phyloP scores from a whole-genome alignment of 2,113 vertebrate genomes.

The Microcebus murinus region DNA sequence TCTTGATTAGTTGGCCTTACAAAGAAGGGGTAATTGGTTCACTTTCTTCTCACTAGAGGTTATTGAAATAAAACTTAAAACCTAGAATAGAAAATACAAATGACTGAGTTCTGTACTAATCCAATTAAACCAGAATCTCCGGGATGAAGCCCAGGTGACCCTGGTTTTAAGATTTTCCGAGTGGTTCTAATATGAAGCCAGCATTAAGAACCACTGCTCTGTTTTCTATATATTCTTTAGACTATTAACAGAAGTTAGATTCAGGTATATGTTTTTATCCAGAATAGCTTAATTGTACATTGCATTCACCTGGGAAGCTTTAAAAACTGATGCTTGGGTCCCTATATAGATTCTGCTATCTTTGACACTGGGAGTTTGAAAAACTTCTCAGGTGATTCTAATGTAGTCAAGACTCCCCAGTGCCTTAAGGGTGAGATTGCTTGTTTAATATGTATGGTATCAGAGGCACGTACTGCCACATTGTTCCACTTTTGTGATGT shows the following conservation, averaged over 20 bases:
- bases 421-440: not conserved
- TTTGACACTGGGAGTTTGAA: not conserved
- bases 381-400: slow-evolving; percentile 1
- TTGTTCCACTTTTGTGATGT: not conserved
- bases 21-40: not conserved
- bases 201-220: not conserved
- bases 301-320: not conserved
- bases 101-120: not conserved
- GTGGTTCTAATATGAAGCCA: not conserved
- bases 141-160: not conserved
- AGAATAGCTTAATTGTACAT: not conserved
- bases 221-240: not conserved
- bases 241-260: not conserved
- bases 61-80: slow-evolving; percentile 51
- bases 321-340: not conserved
- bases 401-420: not conserved
- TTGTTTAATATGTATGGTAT: not conserved
- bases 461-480: not conserved
- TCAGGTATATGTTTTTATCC: not conserved
- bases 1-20: rapidly evolving
- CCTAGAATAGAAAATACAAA: not conserved
- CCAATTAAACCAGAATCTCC: not conserved
- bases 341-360: not conserved
- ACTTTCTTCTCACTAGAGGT: not conserved
- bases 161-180: not conserved